phyloP scores from a whole-genome alignment of 2,797 vertebrate genomes.

The Betta splendens region DNA sequence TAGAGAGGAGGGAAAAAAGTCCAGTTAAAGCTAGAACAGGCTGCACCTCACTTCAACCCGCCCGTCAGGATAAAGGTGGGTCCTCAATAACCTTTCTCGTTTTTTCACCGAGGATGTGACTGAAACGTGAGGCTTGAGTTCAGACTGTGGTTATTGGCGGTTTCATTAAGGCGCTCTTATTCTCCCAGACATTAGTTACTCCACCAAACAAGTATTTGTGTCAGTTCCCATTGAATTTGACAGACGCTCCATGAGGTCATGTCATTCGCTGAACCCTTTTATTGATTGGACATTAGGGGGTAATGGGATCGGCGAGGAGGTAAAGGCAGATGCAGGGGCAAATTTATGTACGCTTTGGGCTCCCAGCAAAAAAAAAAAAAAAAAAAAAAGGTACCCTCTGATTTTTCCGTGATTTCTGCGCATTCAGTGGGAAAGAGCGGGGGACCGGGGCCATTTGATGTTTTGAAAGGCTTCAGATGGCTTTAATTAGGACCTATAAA shows the following conservation, averaged over 20 bases:
- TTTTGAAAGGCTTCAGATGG: conserved; percentile 90
- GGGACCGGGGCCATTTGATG: conserved; percentile 80
- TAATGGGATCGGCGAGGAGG: conserved; percentile 20
- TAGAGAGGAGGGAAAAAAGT: conserved; percentile 37
- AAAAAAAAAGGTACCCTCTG: conserved; percentile 48
- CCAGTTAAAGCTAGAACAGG: conserved; percentile 61
- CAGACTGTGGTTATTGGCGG: neutral
- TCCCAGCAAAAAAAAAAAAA: conserved; percentile 44
- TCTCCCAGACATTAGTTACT: neutral
- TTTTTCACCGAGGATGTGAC: conserved; percentile 30
- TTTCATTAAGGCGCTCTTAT: neutral
- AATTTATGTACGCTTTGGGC: conserved; percentile 43
- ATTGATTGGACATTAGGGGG: conserved; percentile 62
- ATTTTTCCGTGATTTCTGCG: conserved; percentile 61
- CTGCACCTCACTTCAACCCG: conserved; percentile 65
- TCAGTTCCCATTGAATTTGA: conserved; percentile 44
- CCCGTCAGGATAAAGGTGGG: conserved; percentile 60
- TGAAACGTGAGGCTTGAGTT: conserved; percentile 4
- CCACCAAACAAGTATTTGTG: conserved; percentile 6
- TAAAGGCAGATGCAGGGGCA: neutral
- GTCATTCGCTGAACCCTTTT: conserved; percentile 60
- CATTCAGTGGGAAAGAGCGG: conserved; percentile 61
- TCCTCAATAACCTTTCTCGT: conserved; percentile 43
- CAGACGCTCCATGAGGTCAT: conserved; percentile 51
- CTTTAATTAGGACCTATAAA: conserved; percentile 94